phyloP scores from a whole-genome alignment of 2,113 vertebrate species.

The Serilophus lunatus region DNA sequence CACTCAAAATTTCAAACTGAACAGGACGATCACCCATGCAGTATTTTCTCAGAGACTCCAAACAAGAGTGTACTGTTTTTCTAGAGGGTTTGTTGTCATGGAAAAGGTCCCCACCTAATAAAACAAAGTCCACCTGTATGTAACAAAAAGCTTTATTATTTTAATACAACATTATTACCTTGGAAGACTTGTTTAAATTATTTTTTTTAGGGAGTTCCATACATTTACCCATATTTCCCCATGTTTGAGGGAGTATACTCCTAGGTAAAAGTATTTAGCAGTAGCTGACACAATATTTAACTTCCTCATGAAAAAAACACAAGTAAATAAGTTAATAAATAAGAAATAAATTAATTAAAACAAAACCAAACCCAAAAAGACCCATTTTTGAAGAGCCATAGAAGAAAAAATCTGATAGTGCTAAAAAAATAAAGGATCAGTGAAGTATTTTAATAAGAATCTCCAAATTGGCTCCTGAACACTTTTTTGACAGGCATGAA shows the following conservation, averaged over 20 bases:
- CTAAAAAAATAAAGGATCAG: neutral
- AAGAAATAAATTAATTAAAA: neutral
- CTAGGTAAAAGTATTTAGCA: neutral
- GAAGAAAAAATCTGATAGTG: neutral
- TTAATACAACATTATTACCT: neutral
- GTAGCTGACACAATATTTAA: neutral
- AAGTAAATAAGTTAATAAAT: neutral
- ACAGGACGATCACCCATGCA: slow-evolving; percentile 97
- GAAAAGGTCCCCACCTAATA: slow-evolving; percentile 96
- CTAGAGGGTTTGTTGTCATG: slow-evolving; percentile 97
- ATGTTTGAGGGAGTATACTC: neutral
- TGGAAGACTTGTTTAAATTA: neutral
- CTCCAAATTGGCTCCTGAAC: neutral
- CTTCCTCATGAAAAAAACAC: neutral
- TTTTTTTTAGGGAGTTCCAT: neutral
- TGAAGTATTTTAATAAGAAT: neutral
- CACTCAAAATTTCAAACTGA: slow-evolving; percentile 92
- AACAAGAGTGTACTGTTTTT: slow-evolving; percentile 85
- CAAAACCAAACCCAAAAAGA: neutral
- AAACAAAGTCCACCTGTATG: slow-evolving; percentile 91
- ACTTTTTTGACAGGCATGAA: neutral
- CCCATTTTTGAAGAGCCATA: neutral
- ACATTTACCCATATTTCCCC: neutral
- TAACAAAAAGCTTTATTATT: slow-evolving; percentile 57
- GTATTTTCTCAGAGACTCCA: slow-evolving; percentile 85